These are phyloP conservation scores for Pedionomus torquatus DNA, from an alignment of 2,113 vertebrate genomes.

Conservation along the genomic window DNA sequence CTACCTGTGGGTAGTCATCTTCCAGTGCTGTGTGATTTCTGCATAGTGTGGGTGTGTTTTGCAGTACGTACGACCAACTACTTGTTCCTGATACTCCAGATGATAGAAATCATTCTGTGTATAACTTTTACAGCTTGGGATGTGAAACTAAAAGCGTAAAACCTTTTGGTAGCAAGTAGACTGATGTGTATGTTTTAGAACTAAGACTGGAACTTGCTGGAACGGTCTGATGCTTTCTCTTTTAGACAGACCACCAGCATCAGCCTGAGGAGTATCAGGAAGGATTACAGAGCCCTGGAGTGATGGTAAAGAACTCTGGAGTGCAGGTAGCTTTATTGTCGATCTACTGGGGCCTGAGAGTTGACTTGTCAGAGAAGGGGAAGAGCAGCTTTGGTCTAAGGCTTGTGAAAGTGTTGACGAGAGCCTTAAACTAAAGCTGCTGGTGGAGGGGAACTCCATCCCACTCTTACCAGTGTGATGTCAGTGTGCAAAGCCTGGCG, in stretches of 20 bases:
- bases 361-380: background rate
- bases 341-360: background rate
- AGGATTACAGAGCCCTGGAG: background rate
- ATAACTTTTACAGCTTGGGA: background rate
- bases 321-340: background rate
- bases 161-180: background rate
- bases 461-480: background rate
- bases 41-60: rapidly evolving
- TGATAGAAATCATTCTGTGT: background rate
- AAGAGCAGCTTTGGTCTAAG: background rate
- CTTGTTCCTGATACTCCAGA: background rate
- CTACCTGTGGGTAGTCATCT: background rate
- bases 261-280: background rate
- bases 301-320: background rate
- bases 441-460: background rate
- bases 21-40: background rate
- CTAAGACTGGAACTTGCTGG: background rate
- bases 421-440: background rate
- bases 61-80: background rate
- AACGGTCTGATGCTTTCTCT: background rate
- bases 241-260: background rate
- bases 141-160: background rate
- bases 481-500: background rate
- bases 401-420: background rate
- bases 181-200: background rate